A percentile compares a stretch with the other conserved stretches of the same genome.
These are phyloP conservation scores for Gymnodraco acuticeps DNA, from an alignment of 2,797 vertebrate species.

Conservation along the genomic window DNA sequence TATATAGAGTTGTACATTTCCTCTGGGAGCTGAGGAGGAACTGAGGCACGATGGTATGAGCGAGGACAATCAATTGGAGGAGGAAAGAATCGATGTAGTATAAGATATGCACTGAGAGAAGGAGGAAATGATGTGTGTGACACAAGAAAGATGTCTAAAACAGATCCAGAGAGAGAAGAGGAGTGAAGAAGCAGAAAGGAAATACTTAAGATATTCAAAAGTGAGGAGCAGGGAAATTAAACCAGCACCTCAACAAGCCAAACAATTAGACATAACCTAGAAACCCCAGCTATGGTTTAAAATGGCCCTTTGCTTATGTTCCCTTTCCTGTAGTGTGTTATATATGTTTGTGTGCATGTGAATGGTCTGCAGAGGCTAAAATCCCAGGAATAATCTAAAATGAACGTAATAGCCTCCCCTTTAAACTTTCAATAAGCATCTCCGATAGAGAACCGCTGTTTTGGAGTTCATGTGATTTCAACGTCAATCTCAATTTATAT, in stretches of 20 bases:
- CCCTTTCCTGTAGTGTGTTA: no score
- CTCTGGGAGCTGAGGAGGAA: constrained; percentile 46
- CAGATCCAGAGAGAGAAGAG: background rate
- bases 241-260: background rate
- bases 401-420: no score
- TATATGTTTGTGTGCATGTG: no score
- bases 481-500: background rate
- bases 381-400: no score
- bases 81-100: constrained; percentile 17
- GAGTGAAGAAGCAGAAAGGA: background rate
- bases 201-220: constrained; percentile 1
- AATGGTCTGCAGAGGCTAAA: no score
- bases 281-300: background rate
- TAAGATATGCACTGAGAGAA: constrained; percentile 33
- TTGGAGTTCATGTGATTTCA: background rate
- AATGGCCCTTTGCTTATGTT: no score
- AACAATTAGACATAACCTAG: background rate
- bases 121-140: constrained; percentile 6
- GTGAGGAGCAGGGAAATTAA: no score
- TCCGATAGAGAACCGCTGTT: background rate
- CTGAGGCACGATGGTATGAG: constrained; percentile 24
- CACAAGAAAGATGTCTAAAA: constrained; percentile 1
- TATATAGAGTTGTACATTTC: constrained; percentile 73
- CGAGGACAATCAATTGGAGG: constrained; percentile 32
- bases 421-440: background rate